Base-by-base conservation (phyloP, 2,113 vertebrate species). In the Dicerorhinus sumatrensis region DNA sequence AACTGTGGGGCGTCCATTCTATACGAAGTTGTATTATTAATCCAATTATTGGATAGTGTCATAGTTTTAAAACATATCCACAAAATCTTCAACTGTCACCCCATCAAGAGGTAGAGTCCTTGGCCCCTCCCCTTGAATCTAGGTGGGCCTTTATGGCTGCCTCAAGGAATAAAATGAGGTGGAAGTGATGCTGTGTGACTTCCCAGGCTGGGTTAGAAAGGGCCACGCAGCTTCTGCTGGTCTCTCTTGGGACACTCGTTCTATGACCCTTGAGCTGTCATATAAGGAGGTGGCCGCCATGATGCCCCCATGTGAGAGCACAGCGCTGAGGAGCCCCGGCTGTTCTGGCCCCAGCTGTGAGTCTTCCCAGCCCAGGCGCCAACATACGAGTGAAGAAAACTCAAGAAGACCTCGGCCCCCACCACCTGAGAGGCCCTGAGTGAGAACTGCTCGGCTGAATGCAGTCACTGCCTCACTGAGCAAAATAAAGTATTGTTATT, bases 51-150 rank as follows among this genome's bases (percentile, higher is more conserved):
- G 16, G 36, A n/a, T 11, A 63, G 20, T 8, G 13, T 56, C 36
- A 33, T 62, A n/a, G 60, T 36, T 56, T 67, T 23, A 83, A 87
- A 77, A 33, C 2, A 42, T 31, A 60, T 69, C 42, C 31, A 63
- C 46, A 63, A 25, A 42, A 23, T 25, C 90, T 86, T 48, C 46
- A 36, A 31, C 63, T 20, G 4, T 79, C 21, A 18, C 39, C 21
- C 27, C 18, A 33, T 23, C 17, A 51, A 82, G 8, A 86, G 18
- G n/a, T 16, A 4, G 42, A 36, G 33, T 27, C 23, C 48, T 2
- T n/a, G 18, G 1, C 21, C 18, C 1, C 2, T 0, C 36, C 48
- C 6, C 23, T 42, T 21, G 11, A 79, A 20, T 5, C 46, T 54
- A 0, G 39, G 4, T 3, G 31, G 18, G n/a, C 4, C 33, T 67